phyloP scores from a whole-genome alignment of 2,888 invertebrate genomes.

The Drosophila fulvimacula region DNA sequence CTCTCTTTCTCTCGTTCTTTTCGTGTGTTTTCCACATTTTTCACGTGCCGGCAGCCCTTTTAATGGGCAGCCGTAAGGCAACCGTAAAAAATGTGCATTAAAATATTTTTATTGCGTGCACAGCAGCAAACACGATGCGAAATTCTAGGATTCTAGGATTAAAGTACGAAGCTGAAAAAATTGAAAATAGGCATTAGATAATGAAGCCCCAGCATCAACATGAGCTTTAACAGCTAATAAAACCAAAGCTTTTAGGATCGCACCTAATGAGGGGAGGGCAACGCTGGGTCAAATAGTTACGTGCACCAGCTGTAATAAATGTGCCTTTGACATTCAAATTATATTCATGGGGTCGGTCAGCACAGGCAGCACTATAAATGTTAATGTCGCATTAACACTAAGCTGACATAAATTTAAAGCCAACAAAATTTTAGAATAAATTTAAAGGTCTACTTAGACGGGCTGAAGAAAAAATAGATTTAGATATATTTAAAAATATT shows the following conservation, averaged over 20 bases:
- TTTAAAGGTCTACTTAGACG: neutral
- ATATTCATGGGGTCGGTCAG: slow-evolving; percentile 2
- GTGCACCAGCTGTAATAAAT: slow-evolving; percentile 6
- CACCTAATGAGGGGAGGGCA: slow-evolving; percentile 7
- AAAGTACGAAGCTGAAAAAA: slow-evolving; percentile 56
- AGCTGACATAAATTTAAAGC: neutral
- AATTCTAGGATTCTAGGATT: slow-evolving; percentile 46
- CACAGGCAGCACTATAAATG: slow-evolving; percentile 21
- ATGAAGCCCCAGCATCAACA: slow-evolving; percentile 47
- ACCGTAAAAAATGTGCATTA: slow-evolving; percentile 68
- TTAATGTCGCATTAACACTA: slow-evolving; percentile 24
- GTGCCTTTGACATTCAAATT: slow-evolving; percentile 28
- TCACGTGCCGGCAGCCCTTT: slow-evolving; percentile 65
- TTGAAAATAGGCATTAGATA: slow-evolving; percentile 74
- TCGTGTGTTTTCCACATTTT: slow-evolving; percentile 35
- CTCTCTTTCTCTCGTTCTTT: neutral
- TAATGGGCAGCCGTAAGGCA: slow-evolving; percentile 59
- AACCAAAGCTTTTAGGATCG: slow-evolving; percentile 16
- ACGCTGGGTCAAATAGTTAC: slow-evolving; percentile 13
- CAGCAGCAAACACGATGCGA: slow-evolving; percentile 18
- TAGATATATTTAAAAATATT: neutral
- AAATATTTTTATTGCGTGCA: slow-evolving; percentile 74
- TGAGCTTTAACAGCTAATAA: slow-evolving; percentile 65
- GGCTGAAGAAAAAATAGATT: no score
- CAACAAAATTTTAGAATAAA: neutral